Conservation (phyloP, 1,140 invertebrate genomes). For the Battus philenor region DNA sequence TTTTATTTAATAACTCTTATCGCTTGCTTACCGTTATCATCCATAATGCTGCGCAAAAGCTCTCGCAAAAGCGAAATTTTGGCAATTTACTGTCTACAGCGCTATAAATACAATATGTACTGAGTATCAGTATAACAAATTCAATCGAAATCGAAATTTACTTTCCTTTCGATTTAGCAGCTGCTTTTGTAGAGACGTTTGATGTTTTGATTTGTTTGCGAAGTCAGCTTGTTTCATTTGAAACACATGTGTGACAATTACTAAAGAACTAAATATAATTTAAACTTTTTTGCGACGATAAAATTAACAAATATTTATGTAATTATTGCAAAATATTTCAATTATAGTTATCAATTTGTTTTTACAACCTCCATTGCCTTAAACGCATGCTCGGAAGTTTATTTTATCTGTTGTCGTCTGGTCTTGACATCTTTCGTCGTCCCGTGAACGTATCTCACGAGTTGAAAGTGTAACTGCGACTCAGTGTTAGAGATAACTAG, state of each 20-base stretch:
- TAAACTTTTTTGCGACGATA: too few relatives aligned
- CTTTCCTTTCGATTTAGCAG: too few relatives aligned
- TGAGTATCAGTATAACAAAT: too few relatives aligned
- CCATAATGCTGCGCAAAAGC: constrained; percentile 33
- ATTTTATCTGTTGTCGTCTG: constrained; percentile 4
- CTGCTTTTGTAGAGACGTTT: too few relatives aligned
- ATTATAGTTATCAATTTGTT: not conserved
- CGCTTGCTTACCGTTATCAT: constrained; percentile 36
- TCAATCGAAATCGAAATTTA: too few relatives aligned
- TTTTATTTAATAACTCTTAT: constrained; percentile 29
- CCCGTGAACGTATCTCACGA: constrained; percentile 43
- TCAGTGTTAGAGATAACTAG: constrained; percentile 35
- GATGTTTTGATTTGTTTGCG: constrained; percentile 13
- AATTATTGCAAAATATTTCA: not conserved
- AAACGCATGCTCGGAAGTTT: constrained; percentile 1
- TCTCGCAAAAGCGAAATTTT: constrained; percentile 34
- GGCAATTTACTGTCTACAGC: constrained; percentile 7
- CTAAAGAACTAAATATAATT: too few relatives aligned
- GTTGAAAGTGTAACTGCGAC: constrained; percentile 33
- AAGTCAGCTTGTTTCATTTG: not conserved
- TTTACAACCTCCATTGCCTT: not conserved
- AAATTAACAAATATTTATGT: not conserved
- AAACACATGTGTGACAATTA: too few relatives aligned
- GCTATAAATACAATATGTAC: too few relatives aligned
- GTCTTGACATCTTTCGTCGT: constrained; percentile 14